Percentiles rank a stretch among this genome's conserved stretches.
Conservation (phyloP, 2,113 vertebrate species). For the Ptychochromis oligacanthus region DNA sequence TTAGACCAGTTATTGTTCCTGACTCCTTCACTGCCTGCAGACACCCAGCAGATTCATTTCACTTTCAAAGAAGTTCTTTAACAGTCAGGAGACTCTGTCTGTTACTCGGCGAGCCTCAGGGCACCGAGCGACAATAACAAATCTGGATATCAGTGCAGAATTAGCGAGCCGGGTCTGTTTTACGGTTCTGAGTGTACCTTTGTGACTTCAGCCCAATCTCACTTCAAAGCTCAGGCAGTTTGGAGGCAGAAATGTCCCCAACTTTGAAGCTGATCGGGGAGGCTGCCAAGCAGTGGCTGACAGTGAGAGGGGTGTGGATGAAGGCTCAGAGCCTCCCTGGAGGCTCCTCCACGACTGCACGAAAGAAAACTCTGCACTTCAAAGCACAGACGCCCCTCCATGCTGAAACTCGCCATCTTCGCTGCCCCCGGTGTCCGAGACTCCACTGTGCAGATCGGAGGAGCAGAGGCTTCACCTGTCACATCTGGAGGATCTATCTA, state of each 20-base stretch:
- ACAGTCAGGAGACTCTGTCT: not conserved
- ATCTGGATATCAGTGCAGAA: not conserved
- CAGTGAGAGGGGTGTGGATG: slow-evolving; percentile 46
- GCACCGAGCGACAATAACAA: not conserved
- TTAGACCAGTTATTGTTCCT: not conserved
- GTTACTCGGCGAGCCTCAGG: not conserved
- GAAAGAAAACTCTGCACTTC: slow-evolving; percentile 15
- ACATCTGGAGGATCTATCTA: not conserved
- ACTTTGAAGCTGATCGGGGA: slow-evolving; percentile 56
- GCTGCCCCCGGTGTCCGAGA: not conserved
- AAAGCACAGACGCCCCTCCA: not conserved
- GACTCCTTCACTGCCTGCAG: slow-evolving; percentile 8
- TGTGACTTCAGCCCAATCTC: not conserved
- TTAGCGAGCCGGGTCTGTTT: not conserved
- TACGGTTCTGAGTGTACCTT: not conserved
- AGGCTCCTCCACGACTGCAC: slow-evolving; percentile 27
- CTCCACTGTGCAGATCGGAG: not conserved
- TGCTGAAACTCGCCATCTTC: not conserved
- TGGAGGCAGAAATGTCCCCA: slow-evolving; percentile 39
- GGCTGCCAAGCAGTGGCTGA: slow-evolving; percentile 28
- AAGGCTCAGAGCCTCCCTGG: slow-evolving; percentile 37
- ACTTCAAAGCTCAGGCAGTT: slow-evolving; percentile 52
- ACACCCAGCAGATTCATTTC: not conserved
- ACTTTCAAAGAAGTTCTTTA: slow-evolving; percentile 9
- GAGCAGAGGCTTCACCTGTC: not conserved